These are phyloP conservation scores for Pinna nobilis DNA, from an alignment of 1,140 invertebrate genomes.

Conservation along the genomic window DNA sequence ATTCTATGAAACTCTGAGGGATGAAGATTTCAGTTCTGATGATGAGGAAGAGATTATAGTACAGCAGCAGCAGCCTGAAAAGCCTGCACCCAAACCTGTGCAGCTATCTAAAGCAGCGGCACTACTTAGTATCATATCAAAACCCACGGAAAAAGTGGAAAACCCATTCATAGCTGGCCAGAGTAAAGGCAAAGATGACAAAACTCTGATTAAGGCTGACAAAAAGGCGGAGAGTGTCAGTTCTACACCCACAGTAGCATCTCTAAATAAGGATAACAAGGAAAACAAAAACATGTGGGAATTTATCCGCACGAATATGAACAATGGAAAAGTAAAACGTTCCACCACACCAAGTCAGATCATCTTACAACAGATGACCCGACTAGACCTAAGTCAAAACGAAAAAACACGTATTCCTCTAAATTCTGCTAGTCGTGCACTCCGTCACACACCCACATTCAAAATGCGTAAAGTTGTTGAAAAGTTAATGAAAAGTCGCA, in stretches of 20 bases:
- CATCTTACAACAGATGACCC: slow-evolving; percentile 60
- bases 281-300: slow-evolving; percentile 48
- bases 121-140: slow-evolving; percentile 48
- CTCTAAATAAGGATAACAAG: slow-evolving; percentile 2
- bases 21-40: slow-evolving; percentile 40
- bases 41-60: slow-evolving; percentile 24
- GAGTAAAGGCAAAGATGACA: background rate
- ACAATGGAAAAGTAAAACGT: slow-evolving; percentile 46
- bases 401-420: slow-evolving; percentile 54
- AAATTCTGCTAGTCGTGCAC: slow-evolving; percentile 57
- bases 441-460: slow-evolving; percentile 67
- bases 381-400: slow-evolving; percentile 47
- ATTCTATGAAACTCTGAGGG: slow-evolving; percentile 47
- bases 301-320: slow-evolving; percentile 47
- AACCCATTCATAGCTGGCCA: slow-evolving; percentile 9
- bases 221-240: background rate
- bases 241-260: background rate
- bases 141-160: slow-evolving; percentile 35
- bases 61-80: slow-evolving; percentile 1
- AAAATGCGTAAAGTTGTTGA: slow-evolving; percentile 67
- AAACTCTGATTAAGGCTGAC: background rate
- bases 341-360: slow-evolving; percentile 57
- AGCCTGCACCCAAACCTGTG: slow-evolving; percentile 4
- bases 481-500: slow-evolving; percentile 59
- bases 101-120: slow-evolving; percentile 29